Conservation (phyloP, 2,113 vertebrate species). For the Cromileptes altivelis region DNA sequence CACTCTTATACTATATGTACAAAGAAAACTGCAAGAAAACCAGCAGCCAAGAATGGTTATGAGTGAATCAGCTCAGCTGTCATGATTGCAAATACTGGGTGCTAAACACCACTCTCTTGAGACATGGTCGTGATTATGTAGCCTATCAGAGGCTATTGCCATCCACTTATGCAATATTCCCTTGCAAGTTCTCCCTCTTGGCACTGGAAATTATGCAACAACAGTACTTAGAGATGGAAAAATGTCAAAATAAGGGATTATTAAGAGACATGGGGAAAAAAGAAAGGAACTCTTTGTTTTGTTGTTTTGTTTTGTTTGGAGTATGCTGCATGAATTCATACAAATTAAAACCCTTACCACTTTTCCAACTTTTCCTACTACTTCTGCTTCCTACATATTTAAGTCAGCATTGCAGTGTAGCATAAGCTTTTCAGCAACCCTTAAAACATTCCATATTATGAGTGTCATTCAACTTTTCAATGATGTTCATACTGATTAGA, state of each 20-base stretch:
- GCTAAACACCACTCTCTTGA: constrained; percentile 2
- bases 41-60: neutral
- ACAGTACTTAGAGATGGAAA: neutral
- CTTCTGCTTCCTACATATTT: no score
- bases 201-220: neutral
- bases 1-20: no score
- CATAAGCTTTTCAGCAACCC: no score
- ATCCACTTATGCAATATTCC: constrained; percentile 1
- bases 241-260: neutral
- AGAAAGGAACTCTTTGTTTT: neutral
- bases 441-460: no score
- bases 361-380: no score
- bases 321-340: no score
- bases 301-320: no score
- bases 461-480: no score
- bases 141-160: constrained; percentile 6
- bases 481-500: no score
- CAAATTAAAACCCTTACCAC: no score
- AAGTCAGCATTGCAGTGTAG: no score
- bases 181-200: constrained; percentile 4
- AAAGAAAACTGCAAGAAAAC: neutral
- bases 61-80: constrained; percentile 6
- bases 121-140: neutral
- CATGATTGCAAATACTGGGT: neutral
- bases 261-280: neutral